phyloP scores from a whole-genome alignment of 2,888 invertebrate species.

The Neoscelio sp. region DNA sequence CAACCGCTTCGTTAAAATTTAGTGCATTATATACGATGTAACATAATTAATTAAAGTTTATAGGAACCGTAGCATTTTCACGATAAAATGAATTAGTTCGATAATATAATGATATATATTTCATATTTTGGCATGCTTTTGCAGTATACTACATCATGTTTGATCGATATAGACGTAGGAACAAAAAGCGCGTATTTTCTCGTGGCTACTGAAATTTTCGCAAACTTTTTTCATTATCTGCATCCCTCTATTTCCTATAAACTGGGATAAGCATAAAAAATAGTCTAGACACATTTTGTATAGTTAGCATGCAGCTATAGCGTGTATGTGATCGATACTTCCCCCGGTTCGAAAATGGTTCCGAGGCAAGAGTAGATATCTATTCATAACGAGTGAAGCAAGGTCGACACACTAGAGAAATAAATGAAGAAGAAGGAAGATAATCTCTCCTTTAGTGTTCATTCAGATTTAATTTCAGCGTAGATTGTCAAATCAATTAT shows the following conservation, averaged over 20 bases:
- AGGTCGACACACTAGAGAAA: conserved; percentile 17
- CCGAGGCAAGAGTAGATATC: conserved; percentile 44
- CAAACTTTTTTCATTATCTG: conserved; percentile 32
- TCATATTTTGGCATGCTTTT: not conserved
- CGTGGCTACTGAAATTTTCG: conserved; percentile 18
- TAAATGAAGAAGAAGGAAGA: conserved; percentile 24
- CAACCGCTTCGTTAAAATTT: too few species aligned
- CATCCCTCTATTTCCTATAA: conserved; percentile 73
- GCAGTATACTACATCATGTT: conserved; percentile 7
- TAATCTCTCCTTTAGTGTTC: not conserved
- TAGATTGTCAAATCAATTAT: not conserved
- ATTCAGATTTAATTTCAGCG: conserved; percentile 8
- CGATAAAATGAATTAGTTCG: too few species aligned
- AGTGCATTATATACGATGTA: too few species aligned
- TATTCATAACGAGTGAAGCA: conserved; percentile 45
- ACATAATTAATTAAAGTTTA: too few species aligned
- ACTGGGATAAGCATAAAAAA: conserved; percentile 77
- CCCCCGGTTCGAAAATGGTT: conserved; percentile 39
- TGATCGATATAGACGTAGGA: conserved; percentile 18
- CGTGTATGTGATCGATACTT: conserved; percentile 71
- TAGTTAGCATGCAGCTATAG: conserved; percentile 73
- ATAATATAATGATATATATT: conserved; percentile 4
- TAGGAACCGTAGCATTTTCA: too few species aligned
- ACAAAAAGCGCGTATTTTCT: conserved; percentile 10
- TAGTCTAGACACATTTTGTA: conserved; percentile 78